Base-by-base conservation (phyloP, 2,797 vertebrate species). In the Gallinago nigripennis region DNA sequence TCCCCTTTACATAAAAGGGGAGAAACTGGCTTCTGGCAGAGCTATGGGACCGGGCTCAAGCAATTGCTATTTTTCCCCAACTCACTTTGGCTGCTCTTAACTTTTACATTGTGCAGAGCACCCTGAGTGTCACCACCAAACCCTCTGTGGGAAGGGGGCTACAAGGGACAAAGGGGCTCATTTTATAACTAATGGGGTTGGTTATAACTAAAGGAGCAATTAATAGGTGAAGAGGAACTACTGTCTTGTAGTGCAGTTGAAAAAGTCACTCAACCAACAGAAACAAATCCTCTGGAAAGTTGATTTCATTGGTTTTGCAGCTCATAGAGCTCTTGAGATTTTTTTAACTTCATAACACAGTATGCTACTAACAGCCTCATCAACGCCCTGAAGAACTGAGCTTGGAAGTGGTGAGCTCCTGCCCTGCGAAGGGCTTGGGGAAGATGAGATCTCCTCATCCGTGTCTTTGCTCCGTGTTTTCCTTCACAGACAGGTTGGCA, bases 401-500 rank as follows among this genome's bases (percentile, higher is more conserved):
- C 53, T 39, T 33, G 30, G 60, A 85, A 90, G 56, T 4, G 0
- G 24, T 13, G 51, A 79, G 28, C n/a, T 77, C 43, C 63, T 43
- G 17, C 50, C 31, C 83, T 43, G 12, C 8, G 7, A 41, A 39
- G 6, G 25, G 28, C 37, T 63, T 16, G 9, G 16, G 43, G 48
- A 39, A 68, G 56, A 56, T 5, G 12, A 51, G 57, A 61, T n/a
- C 17, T 51, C 45, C 23, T 86, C 1, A 1, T 31, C 39, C 2
- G 1, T 6, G 4, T 33, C 5, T 63, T 46, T 82, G 33, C 6
- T 60, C 64, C 8, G 0, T 64, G 39, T 4, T 72, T 80, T 70
- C 12, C 3, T 35, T 71, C 3, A 0, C 51, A 50, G 54, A 16
- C 0, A 0, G 61, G 14, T 37, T 0, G 0, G 25, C 35, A n/a